phyloP scores from a whole-genome alignment of 2,797 vertebrate genomes.

The Catostomus latipinnis region DNA sequence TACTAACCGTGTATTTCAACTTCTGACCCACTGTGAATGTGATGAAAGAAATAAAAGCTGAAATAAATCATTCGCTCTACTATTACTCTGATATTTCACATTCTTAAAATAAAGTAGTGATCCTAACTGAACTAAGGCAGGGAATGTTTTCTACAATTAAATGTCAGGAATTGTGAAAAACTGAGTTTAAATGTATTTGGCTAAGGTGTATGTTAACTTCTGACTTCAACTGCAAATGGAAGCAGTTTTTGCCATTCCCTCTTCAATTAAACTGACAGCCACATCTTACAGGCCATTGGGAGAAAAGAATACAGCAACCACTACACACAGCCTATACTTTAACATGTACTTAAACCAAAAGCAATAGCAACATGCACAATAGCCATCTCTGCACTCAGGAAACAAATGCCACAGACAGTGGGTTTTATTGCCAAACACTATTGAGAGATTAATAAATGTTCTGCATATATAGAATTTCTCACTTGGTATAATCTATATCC shows the following conservation, averaged over 20 bases:
- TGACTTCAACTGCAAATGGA: neutral
- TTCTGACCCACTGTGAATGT: no score
- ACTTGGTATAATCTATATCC: no score
- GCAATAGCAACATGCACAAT: constrained; percentile 13
- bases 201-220: no score
- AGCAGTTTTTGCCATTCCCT: neutral
- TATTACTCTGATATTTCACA: no score
- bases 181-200: no score
- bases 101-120: no score
- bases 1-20: no score
- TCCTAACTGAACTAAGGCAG: no score
- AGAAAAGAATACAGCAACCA: neutral
- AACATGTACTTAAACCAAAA: constrained; percentile 1
- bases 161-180: no score
- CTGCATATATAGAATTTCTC: constrained; percentile 8
- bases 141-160: no score
- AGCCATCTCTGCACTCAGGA: constrained; percentile 13
- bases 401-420: neutral
- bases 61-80: no score
- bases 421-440: constrained; percentile 41
- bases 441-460: constrained; percentile 16
- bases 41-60: no score
- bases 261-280: neutral
- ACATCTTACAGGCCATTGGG: constrained; percentile 7
- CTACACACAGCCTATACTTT: neutral